These are phyloP conservation scores for Plecotus auritus DNA, from an alignment of 2,113 vertebrate species.

Conservation along the genomic window DNA sequence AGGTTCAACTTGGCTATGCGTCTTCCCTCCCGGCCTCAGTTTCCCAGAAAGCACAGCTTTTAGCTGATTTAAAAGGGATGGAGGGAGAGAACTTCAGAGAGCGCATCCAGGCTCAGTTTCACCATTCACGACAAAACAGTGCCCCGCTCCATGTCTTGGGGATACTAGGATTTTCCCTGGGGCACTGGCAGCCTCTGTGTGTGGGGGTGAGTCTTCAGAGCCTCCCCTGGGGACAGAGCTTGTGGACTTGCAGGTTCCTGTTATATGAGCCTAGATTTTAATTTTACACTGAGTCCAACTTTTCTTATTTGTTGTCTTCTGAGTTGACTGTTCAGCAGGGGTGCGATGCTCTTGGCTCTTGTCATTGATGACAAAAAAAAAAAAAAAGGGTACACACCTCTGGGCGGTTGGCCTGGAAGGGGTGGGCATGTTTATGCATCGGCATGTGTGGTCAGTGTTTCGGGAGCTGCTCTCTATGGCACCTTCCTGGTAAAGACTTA, in stretches of 20 bases:
- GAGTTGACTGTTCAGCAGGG: neutral
- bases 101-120: neutral
- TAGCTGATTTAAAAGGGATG: neutral
- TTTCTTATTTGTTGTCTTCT: conserved; percentile 26
- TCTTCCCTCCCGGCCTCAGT: neutral
- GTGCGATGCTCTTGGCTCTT: neutral
- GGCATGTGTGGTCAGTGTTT: neutral
- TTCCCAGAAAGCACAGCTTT: neutral
- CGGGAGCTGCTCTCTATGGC: rapidly evolving
- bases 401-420: neutral
- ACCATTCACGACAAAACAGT: neutral
- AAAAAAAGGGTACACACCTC: too few species aligned
- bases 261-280: conserved; percentile 23
- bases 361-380: neutral
- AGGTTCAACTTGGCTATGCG: neutral
- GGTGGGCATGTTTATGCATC: rapidly evolving
- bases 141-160: neutral
- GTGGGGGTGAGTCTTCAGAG: neutral
- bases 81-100: neutral
- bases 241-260: neutral
- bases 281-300: neutral
- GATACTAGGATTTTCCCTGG: conserved; percentile 14
- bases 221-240: neutral
- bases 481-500: rapidly evolving
- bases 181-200: neutral